Percentiles rank a stretch among this genome's conserved stretches.
phyloP scores from a whole-genome alignment of 2,797 vertebrate genomes.

The Melanotaenia pygmaea region DNA sequence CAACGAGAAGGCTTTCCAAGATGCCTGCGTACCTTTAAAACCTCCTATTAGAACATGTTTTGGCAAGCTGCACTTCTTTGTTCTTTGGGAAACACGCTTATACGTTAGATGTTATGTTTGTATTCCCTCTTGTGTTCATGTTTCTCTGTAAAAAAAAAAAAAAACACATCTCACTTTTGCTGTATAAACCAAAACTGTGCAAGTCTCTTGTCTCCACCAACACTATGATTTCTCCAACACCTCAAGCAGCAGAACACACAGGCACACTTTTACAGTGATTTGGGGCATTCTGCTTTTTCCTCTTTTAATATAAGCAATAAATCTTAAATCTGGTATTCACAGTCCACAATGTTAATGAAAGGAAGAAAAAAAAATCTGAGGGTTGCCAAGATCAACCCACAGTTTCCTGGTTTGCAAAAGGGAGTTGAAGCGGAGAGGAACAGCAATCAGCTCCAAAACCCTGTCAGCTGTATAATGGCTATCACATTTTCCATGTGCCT shows the following conservation, averaged over 20 bases:
- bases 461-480: slow-evolving; percentile 87
- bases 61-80: slow-evolving; percentile 51
- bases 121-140: slow-evolving; percentile 19
- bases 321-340: slow-evolving; percentile 85
- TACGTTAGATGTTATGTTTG: slow-evolving; percentile 18
- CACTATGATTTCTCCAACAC: slow-evolving; percentile 47
- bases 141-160: slow-evolving; percentile 2
- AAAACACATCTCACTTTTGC: slow-evolving; percentile 45
- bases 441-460: slow-evolving; percentile 79
- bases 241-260: slow-evolving; percentile 70
- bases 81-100: slow-evolving; percentile 22
- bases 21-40: slow-evolving; percentile 67
- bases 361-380: slow-evolving; percentile 70
- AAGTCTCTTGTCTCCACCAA: slow-evolving; percentile 29
- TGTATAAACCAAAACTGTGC: slow-evolving; percentile 28
- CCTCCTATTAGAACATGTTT: slow-evolving; percentile 48
- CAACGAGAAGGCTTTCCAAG: slow-evolving; percentile 24
- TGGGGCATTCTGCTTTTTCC: slow-evolving; percentile 85
- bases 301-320: slow-evolving; percentile 82
- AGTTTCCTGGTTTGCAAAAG: slow-evolving; percentile 89
- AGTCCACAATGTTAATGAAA: slow-evolving; percentile 90
- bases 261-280: slow-evolving; percentile 84
- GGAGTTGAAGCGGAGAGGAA: slow-evolving; percentile 81
- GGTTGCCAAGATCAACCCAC: slow-evolving; percentile 91
- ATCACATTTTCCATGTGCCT: slow-evolving; percentile 83